Base-by-base conservation (phyloP, 2,888 invertebrate species). In the Pachliopta kotzebuea region DNA sequence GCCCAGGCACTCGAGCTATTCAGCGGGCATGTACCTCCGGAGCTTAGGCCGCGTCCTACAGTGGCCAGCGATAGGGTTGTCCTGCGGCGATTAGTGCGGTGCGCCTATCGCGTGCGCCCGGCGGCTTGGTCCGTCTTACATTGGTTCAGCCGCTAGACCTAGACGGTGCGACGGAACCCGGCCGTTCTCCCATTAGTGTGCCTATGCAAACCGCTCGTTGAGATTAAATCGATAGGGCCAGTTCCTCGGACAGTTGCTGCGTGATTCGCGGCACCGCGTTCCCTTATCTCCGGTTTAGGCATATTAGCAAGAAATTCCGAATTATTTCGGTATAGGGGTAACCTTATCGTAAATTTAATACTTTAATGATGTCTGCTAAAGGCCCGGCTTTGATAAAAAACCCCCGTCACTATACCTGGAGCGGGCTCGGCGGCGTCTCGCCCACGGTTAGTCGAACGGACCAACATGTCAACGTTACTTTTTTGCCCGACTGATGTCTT, bases 401-500 rank as follows among this genome's bases (percentile, higher is more conserved):
- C 23, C 37, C 69, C 68, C 62, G 69, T 72, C 68, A 57, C 71
- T 72, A 77, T 86, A 85, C 85, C 85, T 85, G 85, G 71, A 74
- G 76, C 73, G 77, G 74, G 75, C 74, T 73, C 73, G 77, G 79
- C 80, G 78, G 77, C 78, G 76, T 82, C 37, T 37, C 84, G 81
- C 80, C 82, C 79, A 80, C 79, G 79, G 81, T 82, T 80, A 84
- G 80, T 80, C 80, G 78, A 79, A 77, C 83, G 77, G 55, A 77
- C 76, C 79, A 37, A 77, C 84, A 82, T 88, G 87, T 90, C 89
- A 85, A 83, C 87, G 81, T 83, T 81, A 83, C 88, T 89, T 90
- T 52, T 90, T 90, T 90, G 88, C 85, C 75, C 72, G 77, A 75
- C 83, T 85, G 87, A 88, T 84, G 86, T 89, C 89, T 89, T 88